Conservation (phyloP, 2,797 vertebrate species). For the Tenualosa ilisha region DNA sequence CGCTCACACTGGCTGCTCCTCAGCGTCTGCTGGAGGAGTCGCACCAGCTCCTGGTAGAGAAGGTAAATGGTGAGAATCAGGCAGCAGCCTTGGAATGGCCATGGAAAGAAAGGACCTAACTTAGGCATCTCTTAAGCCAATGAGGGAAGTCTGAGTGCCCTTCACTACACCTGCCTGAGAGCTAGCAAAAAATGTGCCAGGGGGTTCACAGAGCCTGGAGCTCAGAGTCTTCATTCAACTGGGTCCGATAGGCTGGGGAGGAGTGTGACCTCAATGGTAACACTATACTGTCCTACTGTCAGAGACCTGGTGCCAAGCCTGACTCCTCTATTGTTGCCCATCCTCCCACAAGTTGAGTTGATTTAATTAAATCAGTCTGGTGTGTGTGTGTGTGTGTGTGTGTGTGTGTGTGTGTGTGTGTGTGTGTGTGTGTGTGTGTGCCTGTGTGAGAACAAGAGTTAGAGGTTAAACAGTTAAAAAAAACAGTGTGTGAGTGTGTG, state of each 20-base stretch:
- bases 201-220: not conserved
- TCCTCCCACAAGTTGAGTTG: not conserved
- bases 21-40: constrained; percentile 94
- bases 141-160: not conserved
- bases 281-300: not conserved
- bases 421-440: not conserved
- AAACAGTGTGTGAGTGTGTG: no score
- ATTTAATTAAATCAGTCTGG: not conserved
- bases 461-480: no score
- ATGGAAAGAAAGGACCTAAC: not conserved
- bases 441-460: not conserved
- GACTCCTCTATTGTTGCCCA: not conserved
- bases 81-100: not conserved
- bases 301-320: not conserved
- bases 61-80: not conserved
- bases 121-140: not conserved
- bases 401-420: not conserved
- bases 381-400: not conserved
- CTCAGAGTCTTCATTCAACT: not conserved
- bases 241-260: not conserved
- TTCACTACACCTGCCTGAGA: not conserved
- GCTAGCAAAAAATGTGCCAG: not conserved
- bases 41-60: constrained; percentile 84
- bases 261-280: not conserved
- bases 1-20: constrained; percentile 87